Evolutionary conservation across 2,113 vertebrate genomes (phyloP).

Genomic region (Rhombomys opimus): DNA sequence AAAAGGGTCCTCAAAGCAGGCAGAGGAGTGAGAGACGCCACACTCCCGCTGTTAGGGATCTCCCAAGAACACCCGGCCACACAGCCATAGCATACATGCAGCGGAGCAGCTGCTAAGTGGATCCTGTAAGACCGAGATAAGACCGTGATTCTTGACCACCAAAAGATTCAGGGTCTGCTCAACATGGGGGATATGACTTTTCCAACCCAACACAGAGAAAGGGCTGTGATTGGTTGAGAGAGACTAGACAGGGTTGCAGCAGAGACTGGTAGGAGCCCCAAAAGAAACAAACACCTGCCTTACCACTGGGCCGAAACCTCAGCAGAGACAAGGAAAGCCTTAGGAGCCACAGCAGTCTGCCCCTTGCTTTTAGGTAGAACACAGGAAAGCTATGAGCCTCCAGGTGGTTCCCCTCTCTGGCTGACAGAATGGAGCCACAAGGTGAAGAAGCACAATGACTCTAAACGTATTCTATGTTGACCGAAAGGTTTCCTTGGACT

Average conservation of each 20-base stretch:
- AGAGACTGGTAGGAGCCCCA: not conserved
- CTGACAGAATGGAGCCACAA: not conserved
- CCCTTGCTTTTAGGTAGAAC: not conserved
- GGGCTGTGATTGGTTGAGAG: not conserved
- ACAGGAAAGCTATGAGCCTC: not conserved
- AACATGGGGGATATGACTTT: not conserved
- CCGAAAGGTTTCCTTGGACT: not conserved
- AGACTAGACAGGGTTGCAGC: not conserved
- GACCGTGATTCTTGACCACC: not conserved
- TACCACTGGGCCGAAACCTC: not conserved
- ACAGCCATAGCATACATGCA: not conserved
- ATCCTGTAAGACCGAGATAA: not conserved
- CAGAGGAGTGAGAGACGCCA: not conserved
- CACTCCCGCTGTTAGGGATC: not conserved
- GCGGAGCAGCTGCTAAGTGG: not conserved
- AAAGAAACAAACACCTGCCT: not conserved
- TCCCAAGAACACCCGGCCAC: not conserved
- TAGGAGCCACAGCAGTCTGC: not conserved
- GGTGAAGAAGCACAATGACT: not conserved
- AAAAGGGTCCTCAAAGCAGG: not conserved
- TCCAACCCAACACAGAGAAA: not conserved
- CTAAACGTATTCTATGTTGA: not conserved
- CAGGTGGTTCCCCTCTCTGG: not conserved
- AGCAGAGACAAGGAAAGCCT: not conserved
- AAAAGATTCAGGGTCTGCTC: not conserved